Evolutionary conservation across 1,140 invertebrate genomes (phyloP).

Genomic region (Berghia stephanieae): DNA sequence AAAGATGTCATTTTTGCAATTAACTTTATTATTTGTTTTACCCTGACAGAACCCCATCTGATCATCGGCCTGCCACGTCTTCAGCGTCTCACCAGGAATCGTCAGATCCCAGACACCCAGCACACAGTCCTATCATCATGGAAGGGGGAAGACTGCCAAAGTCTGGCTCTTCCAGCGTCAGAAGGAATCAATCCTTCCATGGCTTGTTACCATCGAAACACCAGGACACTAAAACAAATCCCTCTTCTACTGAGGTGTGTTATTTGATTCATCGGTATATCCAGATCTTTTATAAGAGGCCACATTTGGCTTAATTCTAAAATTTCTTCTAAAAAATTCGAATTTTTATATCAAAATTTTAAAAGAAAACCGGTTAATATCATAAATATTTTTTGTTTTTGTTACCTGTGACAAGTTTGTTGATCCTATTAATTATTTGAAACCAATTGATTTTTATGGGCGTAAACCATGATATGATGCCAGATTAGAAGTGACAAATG

Average conservation of each 20-base stretch:
- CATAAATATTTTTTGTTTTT: background rate
- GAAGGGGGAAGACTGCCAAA: constrained; percentile 38
- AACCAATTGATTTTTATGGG: too few relatives aligned
- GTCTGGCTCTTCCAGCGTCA: constrained; percentile 39
- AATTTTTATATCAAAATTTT: background rate
- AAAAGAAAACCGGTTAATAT: background rate
- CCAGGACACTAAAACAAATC: constrained; percentile 27
- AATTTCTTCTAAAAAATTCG: background rate
- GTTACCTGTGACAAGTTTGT: background rate
- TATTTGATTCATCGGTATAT: background rate
- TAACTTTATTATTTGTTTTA: background rate
- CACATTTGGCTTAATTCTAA: background rate
- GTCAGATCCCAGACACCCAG: constrained; percentile 29
- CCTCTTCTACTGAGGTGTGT: constrained; percentile 28
- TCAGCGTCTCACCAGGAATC: constrained; percentile 34
- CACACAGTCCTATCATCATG: constrained; percentile 52
- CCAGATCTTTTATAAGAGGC: background rate
- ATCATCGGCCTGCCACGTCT: constrained; percentile 33
- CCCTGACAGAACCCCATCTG: constrained; percentile 31
- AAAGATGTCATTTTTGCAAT: background rate
- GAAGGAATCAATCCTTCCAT: constrained; percentile 51
- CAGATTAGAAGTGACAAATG: too few relatives aligned
- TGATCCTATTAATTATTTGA: too few relatives aligned
- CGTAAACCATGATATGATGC: too few relatives aligned
- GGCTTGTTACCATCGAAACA: constrained; percentile 52